Percentiles rank a stretch among this genome's conserved stretches.
Conservation (phyloP, 2,113 vertebrate species). For the Recurvirostra avosetta region DNA sequence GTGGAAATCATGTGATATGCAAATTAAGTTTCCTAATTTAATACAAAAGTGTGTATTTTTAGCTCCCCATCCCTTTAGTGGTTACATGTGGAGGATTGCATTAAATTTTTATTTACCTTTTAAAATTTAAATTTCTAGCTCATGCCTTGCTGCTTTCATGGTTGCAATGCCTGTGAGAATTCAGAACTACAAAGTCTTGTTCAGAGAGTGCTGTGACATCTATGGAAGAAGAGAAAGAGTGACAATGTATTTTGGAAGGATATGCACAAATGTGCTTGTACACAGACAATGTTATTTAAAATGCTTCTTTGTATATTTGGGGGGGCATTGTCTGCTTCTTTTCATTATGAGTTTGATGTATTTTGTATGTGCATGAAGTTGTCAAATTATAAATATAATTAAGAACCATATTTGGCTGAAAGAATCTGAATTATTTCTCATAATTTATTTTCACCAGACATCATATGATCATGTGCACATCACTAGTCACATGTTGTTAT, state of each 20-base stretch:
- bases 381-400: constrained; percentile 51
- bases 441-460: not conserved
- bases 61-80: not conserved
- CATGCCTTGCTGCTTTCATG: not conserved
- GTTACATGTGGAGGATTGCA: not conserved
- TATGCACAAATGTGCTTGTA: not conserved
- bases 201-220: constrained; percentile 8
- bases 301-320: constrained; percentile 49
- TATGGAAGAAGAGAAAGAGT: constrained; percentile 7
- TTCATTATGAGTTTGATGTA: constrained; percentile 49
- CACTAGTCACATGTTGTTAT: not conserved
- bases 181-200: constrained; percentile 4
- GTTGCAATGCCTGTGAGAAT: not conserved
- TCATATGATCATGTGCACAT: not conserved
- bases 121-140: not conserved
- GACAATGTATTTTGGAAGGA: constrained; percentile 28
- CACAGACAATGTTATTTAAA: constrained; percentile 58
- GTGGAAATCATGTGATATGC: not conserved
- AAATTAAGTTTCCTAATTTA: not conserved
- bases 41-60: not conserved
- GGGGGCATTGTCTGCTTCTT: constrained; percentile 32
- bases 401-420: not conserved
- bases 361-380: constrained; percentile 66
- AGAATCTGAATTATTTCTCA: not conserved
- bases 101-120: not conserved